Evolutionary conservation across 2,113 vertebrate genomes (phyloP), one percentile per base, ranked within the genome.

Genomic region (Xyliphius kryptos): DNA sequence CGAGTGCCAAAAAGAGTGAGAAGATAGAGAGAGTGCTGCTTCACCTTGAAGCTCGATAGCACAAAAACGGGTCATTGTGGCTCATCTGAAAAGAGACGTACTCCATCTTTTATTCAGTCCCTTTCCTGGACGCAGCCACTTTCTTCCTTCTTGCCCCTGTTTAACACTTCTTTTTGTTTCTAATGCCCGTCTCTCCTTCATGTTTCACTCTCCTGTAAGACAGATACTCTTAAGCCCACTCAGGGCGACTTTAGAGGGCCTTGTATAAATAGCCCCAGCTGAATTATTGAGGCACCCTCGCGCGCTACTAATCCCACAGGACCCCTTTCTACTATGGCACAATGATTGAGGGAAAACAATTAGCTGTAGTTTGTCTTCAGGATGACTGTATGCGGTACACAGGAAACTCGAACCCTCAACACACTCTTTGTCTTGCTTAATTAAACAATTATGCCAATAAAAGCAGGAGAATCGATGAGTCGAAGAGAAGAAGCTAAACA

Each of bases 381-480:
- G 76, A 82, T 72, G 73, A 78, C 56, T 74, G 72, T 26, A 65
- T 56, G 40, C 9, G 9, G 53, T 12, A 9, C 10, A 38, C n/a
- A n/a, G 36, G 14, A 38, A 49, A 38, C 12, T n/a, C n/a, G n/a
- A n/a, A 65, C 75, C 74, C 76, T 79, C 80, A 51, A 58, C 56
- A 66, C 78, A 66, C 79, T 77, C 80, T 80, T 81, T 74, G 76
- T 86, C 85, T 85, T 81, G 74, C 78, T 80, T 84, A 87, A 87
- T 86, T 87, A 85, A 85, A n/a, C n/a, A n/a, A n/a, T n/a, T n/a
- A n/a, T n/a, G 81, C 85, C 80, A 86, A 86, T 87, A 87, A 85
- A 81, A 74, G 78, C 76, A 68, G 74, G 52, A 64, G 80, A 82
- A 87, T 89, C 84, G 85, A 85, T 85, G 70, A 70, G 74, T 79